Conservation (phyloP, 2,797 vertebrate species). For the Leptoclinus maculatus region DNA sequence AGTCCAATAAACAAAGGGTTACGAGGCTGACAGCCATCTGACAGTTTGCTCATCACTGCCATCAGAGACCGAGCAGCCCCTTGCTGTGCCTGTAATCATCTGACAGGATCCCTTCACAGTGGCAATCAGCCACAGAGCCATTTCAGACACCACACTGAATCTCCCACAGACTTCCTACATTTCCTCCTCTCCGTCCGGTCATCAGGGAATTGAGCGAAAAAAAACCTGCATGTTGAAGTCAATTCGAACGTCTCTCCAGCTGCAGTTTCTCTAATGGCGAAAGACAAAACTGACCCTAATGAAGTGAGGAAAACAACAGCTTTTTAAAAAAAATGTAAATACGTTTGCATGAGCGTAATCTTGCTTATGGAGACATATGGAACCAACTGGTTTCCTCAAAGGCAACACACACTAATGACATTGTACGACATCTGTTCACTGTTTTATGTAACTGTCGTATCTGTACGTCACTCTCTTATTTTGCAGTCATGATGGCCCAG, state of each 20-base stretch:
- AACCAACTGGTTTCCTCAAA: too few species aligned
- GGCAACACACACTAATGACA: too few species aligned
- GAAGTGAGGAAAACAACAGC: background rate
- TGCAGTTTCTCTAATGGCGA: background rate
- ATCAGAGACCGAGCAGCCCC: slow-evolving; percentile 18
- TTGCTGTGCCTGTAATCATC: slow-evolving; percentile 36
- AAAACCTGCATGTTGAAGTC: background rate
- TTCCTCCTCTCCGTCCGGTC: background rate
- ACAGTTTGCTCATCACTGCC: slow-evolving; percentile 33
- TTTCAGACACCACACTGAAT: background rate
- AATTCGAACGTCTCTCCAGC: accelerated
- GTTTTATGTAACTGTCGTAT: too few species aligned
- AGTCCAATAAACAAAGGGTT: slow-evolving; percentile 33
- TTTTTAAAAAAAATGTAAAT: too few species aligned
- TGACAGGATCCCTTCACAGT: slow-evolving; percentile 33
- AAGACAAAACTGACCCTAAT: background rate
- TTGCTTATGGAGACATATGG: too few species aligned
- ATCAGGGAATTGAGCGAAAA: background rate
- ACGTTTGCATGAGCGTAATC: too few species aligned
- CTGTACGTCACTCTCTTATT: too few species aligned
- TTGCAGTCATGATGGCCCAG: too few species aligned
- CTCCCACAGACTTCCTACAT: background rate
- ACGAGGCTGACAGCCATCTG: slow-evolving; percentile 33
- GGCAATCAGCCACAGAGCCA: slow-evolving; percentile 21
- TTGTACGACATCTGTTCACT: too few species aligned